Percentiles rank a stretch among this genome's conserved stretches.
phyloP scores from a whole-genome alignment of 2,113 vertebrate species.

The Mirza zaza region DNA sequence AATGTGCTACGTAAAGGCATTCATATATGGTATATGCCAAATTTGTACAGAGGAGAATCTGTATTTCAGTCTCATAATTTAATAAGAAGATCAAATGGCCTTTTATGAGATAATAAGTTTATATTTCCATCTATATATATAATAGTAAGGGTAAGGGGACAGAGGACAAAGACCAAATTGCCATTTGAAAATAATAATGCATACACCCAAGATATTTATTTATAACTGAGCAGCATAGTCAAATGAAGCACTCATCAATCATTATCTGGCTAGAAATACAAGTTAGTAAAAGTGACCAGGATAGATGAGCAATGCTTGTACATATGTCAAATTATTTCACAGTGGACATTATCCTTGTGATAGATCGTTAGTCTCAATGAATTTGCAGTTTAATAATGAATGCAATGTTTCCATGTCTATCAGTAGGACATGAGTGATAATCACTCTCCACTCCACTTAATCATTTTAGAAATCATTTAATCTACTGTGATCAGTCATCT shows the following conservation, averaged over 20 bases:
- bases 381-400: slow-evolving; percentile 10
- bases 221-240: neutral
- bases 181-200: neutral
- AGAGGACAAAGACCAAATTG: neutral
- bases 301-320: neutral
- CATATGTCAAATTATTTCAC: neutral
- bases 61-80: neutral
- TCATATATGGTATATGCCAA: neutral
- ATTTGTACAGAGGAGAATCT: neutral
- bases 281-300: neutral
- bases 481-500: neutral
- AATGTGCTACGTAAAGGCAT: neutral
- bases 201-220: neutral
- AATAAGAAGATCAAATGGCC: neutral
- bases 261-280: neutral
- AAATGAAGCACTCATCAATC: neutral
- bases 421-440: neutral
- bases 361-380: neutral
- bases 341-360: neutral
- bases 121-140: neutral
- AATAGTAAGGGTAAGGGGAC: neutral
- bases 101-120: neutral
- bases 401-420: neutral
- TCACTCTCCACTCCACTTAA: neutral
- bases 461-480: slow-evolving; percentile 29